Evolutionary conservation across 2,888 invertebrate genomes (phyloP), one percentile per base, ranked within the genome.

Genomic region (Pristionchus fissidentatus): DNA sequence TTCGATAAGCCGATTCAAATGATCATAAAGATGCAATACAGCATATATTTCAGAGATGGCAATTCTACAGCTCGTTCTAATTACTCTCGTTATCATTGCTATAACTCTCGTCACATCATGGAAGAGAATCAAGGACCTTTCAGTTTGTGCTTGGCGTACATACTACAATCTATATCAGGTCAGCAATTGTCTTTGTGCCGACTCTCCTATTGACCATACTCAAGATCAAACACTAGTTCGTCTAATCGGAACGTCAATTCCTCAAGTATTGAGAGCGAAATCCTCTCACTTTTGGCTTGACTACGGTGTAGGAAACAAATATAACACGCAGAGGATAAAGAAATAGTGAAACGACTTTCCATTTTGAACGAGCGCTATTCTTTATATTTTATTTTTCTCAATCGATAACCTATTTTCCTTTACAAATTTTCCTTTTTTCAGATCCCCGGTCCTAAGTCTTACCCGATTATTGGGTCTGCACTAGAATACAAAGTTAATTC

Each of bases 151-250:
- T 49, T 77, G 49, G 32, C 8, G 75, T 29, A 29, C 75, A 19
- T 77, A 77, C 32, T 77, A 49, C 75, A 77, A 77, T 77, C 49
- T 77, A 32, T 46, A 46, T 19, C 46, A 41, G 75, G 75, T 77
- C 49, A 32, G 49, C 49, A 19, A 41, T 4, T 52, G 22, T 32
- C 38, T 52, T 60, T n/a, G 29, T 60, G 13, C 8, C n/a, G 19
- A 49, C 10, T 49, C 10, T 49, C 49, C 10, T 49, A 15, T 49
- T 15, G 10, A 15, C 19, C 49, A 15, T 49, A 49, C 19, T 49
- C 19, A 49, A 15, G 10, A 19, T 49, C 19, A 15, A 49, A 49
- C 10, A 15, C 10, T 49, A n/a, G n/a, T n/a, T n/a, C n/a, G n/a
- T n/a, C n/a, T n/a, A n/a, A n/a, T n/a, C 19, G 38, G 70, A 70